Percentiles rank a stretch among this genome's conserved stretches.
phyloP scores from a whole-genome alignment of 2,888 invertebrate species.

The Stictocephala bisonia region DNA sequence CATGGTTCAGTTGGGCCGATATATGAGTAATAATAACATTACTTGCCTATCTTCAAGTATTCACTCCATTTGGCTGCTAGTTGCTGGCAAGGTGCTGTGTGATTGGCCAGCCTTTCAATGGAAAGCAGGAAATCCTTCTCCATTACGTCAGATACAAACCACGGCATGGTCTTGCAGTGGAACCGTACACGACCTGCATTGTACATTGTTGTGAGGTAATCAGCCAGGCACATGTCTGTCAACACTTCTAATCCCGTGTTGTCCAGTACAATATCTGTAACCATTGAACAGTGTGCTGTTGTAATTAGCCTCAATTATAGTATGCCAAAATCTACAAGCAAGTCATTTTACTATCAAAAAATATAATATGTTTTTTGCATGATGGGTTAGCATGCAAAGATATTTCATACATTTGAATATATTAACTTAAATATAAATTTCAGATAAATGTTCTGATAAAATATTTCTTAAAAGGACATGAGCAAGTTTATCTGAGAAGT shows the following conservation, averaged over 20 bases:
- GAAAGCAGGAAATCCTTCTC: conserved; percentile 79
- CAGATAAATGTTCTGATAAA: too few species aligned
- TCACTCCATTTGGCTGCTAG: conserved; percentile 72
- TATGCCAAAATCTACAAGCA: not conserved
- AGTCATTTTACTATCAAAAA: too few species aligned
- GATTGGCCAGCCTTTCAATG: conserved; percentile 63
- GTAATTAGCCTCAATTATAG: not conserved
- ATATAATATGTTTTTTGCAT: too few species aligned
- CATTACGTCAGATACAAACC: conserved; percentile 96
- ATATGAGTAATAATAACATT: too few species aligned
- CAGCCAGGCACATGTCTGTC: conserved; percentile 88
- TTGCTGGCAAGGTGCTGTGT: conserved; percentile 61
- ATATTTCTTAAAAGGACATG: too few species aligned
- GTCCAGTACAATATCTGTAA: conserved; percentile 84
- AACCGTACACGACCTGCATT: conserved; percentile 78
- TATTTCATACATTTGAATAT: too few species aligned
- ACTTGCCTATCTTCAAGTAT: conserved; percentile 67
- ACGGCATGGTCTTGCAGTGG: conserved; percentile 89
- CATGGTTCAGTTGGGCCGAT: too few species aligned
- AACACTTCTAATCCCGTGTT: conserved; percentile 95
- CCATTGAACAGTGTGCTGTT: too few species aligned
- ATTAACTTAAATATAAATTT: too few species aligned
- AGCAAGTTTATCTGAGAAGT: too few species aligned
- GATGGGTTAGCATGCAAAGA: too few species aligned
- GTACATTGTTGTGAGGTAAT: conserved; percentile 75